Base-by-base conservation (phyloP, 1,140 invertebrate genomes). In the Ceratoteleas bidentatus region DNA sequence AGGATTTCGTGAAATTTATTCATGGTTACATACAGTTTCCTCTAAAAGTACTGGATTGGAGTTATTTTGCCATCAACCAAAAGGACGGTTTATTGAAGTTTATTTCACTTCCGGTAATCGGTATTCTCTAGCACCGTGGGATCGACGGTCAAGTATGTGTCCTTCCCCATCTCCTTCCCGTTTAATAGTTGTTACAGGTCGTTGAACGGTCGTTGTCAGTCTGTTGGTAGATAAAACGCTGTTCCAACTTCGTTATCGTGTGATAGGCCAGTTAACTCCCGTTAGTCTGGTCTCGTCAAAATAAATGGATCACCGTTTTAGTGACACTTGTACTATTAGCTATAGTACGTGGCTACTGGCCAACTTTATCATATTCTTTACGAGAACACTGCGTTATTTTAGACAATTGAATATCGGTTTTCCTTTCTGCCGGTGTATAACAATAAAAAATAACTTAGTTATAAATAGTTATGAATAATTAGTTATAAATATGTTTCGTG, bases 101-200 rank as follows among this genome's bases (percentile, higher is more conserved):
- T 86, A 90, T 84, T 89, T 64, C 81, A 89, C 87, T 90, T 90
- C 89, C 89, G 88, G 87, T 82, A 87, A 89, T 88, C 85, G 84
- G 82, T 75, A 70, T 84, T 84, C 85, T 85, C 86, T 85, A 86
- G 62, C 34, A 50, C 52, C 45, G 15, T 66, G 38, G 45, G 62
- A 74, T 72, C 64, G 70, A 58, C 66, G 70, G 80, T 56, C 24
- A 45, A 78, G 72, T 36, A 75, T 64, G 83, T 61, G 60, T 75
- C 65, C 60, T 81, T 84, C 75, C 79, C 69, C 60, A 83, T 81
- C 76, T 70, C 73, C 57, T 73, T 81, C 60, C 85, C 70, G 84
- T 79, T 72, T 89, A 88, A 88, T 88, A 88, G 88, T 88, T 90
- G 84, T 89, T 87, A 81, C 87, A 85, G 89, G 89, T 90, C 89